Base-by-base conservation (phyloP, 2,888 invertebrate species). In the Ophion ellenae region DNA sequence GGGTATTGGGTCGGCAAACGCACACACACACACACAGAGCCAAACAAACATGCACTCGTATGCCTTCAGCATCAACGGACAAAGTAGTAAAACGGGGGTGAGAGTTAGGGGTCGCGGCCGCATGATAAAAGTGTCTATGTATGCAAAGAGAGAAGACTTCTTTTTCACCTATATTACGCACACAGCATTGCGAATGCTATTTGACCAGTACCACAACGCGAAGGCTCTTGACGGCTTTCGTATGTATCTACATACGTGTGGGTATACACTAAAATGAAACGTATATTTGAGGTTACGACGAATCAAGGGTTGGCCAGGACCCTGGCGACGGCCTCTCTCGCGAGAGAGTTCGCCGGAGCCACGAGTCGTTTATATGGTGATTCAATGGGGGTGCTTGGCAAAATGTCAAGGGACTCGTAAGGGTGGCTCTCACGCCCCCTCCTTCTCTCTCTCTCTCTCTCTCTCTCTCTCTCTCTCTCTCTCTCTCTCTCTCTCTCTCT, bases 331-430 rank as follows among this genome's bases (percentile, higher is more conserved):
- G 40, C 7, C 40, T 57, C 32, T 59, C 75, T 45, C 45, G 45
- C 70, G 64, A 40, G 75, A 69, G 80, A 83, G 78, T 79, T 77
- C 59, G 75, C 45, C 83, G 84, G 90, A 89, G 88, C 88, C 89
- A 87, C 88, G 89, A 91, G 91, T 92, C 92, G 92, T 92, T 92
- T 92, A 92, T 92, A 92, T 92, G 92, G 92, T 92, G 92, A 92
- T 92, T 92, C 91, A 87, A 91, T 90, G 91, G 91, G 90, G 90
- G 90, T 89, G 91, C 90, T 92, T 92, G 91, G 92, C 91, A 91
- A 90, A 92, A 92, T 91, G 91, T 92, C 92, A 91, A 92, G 92
- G 92, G 92, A 91, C 89, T 91, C 90, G 91, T 90, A 91, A 90
- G 91, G 90, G 88, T 87, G 88, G 86, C 64, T 71, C 78, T 24